These are phyloP conservation scores for Aleadryas rufinucha DNA, from an alignment of 2,113 vertebrate species.

Conservation along the genomic window DNA sequence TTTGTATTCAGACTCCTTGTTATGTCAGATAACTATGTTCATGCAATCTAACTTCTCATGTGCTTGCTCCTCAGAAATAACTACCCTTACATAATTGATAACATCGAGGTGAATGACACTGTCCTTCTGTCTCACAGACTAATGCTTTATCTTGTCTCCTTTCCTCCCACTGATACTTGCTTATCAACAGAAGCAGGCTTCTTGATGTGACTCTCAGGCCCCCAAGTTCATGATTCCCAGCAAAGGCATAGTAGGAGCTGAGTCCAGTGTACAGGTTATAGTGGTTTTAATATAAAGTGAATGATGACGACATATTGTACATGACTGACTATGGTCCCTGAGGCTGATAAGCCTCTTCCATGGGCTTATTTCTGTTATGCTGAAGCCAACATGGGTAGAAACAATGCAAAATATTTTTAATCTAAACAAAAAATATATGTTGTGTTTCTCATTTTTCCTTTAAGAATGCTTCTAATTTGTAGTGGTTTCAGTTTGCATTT, in stretches of 20 bases:
- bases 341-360: slow-evolving; percentile 6
- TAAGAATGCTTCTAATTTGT: slow-evolving; percentile 5
- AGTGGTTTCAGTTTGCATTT: too few relatives aligned
- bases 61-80: slow-evolving; percentile 5
- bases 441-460: background rate
- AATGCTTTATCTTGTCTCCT: slow-evolving; percentile 7
- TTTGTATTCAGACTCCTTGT: slow-evolving; percentile 33
- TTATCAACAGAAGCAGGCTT: slow-evolving; percentile 58
- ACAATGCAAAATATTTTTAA: background rate
- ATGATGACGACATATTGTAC: background rate
- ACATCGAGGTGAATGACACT: slow-evolving; percentile 22
- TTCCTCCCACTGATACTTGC: slow-evolving; percentile 53
- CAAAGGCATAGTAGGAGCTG: background rate
- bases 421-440: background rate
- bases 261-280: background rate
- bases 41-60: slow-evolving; percentile 17
- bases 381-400: background rate
- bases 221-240: background rate
- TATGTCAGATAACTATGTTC: slow-evolving; percentile 47
- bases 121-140: background rate
- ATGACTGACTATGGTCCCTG: background rate
- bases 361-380: background rate
- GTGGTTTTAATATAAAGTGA: slow-evolving; percentile 15
- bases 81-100: slow-evolving; percentile 7
- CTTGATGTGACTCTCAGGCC: background rate